Percentiles rank a stretch among this genome's conserved stretches.
These are phyloP conservation scores for Orthonychiurus folsomi DNA, from an alignment of 2,888 invertebrate species.

Conservation along the genomic window DNA sequence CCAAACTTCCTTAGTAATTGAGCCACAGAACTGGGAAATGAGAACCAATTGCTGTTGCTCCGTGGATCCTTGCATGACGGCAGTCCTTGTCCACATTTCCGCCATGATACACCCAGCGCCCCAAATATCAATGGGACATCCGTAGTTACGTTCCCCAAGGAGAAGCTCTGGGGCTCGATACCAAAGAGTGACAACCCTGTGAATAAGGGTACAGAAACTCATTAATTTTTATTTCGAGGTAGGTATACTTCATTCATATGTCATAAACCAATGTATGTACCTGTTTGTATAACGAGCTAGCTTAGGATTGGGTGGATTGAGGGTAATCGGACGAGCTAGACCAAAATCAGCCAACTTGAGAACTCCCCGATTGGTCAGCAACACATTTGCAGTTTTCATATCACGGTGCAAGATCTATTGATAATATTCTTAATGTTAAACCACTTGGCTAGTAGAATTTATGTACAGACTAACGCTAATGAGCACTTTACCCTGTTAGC, in stretches of 20 bases:
- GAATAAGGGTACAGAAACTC: neutral
- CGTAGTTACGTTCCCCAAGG: constrained; percentile 77
- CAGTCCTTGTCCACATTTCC: constrained; percentile 49
- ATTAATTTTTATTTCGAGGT: too few species aligned
- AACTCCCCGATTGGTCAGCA: constrained; percentile 78
- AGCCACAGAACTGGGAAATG: neutral
- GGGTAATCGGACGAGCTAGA: constrained; percentile 78
- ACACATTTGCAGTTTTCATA: constrained; percentile 90
- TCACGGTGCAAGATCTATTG: constrained; percentile 56
- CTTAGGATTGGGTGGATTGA: neutral
- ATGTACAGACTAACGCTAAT: constrained; percentile 7
- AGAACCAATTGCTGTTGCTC: neutral
- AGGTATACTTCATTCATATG: neutral
- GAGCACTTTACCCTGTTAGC: neutral
- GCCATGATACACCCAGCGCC: constrained; percentile 95
- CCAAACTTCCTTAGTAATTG: neutral
- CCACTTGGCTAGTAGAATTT: constrained; percentile 8
- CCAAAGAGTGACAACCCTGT: constrained; percentile 91
- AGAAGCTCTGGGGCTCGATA: constrained; percentile 95
- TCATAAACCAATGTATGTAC: constrained; percentile 3
- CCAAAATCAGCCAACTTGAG: constrained; percentile 99
- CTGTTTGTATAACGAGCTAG: neutral
- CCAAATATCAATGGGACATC: constrained; percentile 96
- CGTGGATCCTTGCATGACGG: neutral
- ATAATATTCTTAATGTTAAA: too few species aligned